Evolutionary conservation across 1,140 invertebrate genomes (phyloP), one percentile per base, ranked within the genome.

Genomic region (Eulimnadia texana): DNA sequence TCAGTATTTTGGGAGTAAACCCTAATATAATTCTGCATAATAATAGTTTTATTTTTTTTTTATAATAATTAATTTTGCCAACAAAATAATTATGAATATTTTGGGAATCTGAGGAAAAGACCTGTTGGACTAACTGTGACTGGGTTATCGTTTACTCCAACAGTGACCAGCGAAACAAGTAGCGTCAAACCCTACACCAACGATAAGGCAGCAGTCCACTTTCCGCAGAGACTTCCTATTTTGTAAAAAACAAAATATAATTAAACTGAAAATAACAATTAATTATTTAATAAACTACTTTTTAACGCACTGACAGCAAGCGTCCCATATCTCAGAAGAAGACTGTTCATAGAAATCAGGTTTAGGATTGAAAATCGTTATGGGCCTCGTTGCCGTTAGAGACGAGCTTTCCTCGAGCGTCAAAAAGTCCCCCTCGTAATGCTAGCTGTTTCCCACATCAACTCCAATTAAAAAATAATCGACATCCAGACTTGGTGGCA

Each of bases 101-200:
- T 49, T 25, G 0, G 13, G 13, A 53, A 49, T 50, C 11, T n/a
- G 16, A 42, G 9, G 28, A 13, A 24, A 56, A 74, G 78, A 78
- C 85, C 84, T 67, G 80, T 79, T 51, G 79, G 79, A 74, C 83
- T 90, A 0, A 93, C 80, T 20, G 85, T 81, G 6, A 93, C 67
- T 2, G 92, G 85, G 52, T 80, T 72, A 22, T 80, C 80, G 65
- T 84, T 73, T 66, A 76, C 72, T 67, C 86, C 88, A 20, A 96
- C 64, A 22, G 83, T 85, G 3, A 93, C 93, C 50, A 98, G 71
- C 13, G 93, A 97, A n/a, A 71, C 93, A 97, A 33, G 93, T 98
- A 19, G 93, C 93, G 81, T 94, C 92, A 78, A 97, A 97, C 0
- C 92, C 91, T 68, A 98, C 84, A 50, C 88, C 90, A 76, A 81